Conservation (phyloP, 2,797 vertebrate species). For the Gallirallus australis region DNA sequence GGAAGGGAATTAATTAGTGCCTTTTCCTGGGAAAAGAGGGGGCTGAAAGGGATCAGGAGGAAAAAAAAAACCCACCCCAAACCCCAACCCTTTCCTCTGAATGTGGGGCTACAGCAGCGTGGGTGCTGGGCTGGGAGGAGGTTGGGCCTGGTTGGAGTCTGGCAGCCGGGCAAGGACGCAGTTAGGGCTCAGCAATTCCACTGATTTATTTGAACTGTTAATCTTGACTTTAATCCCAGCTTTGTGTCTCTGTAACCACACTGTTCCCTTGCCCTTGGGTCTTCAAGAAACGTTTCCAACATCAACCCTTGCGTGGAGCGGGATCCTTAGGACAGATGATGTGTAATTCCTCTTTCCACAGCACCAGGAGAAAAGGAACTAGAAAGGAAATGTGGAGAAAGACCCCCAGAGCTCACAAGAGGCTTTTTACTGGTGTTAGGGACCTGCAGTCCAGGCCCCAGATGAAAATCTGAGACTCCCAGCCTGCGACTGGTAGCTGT, state of each 20-base stretch:
- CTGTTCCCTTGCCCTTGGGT: background rate
- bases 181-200: background rate
- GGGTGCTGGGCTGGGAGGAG: background rate
- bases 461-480: background rate
- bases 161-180: background rate
- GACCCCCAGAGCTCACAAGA: background rate
- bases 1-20: constrained; percentile 39
- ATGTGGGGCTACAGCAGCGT: background rate
- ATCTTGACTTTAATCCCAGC: background rate
- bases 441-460: background rate
- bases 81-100: background rate
- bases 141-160: background rate
- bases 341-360: background rate
- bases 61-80: background rate
- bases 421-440: background rate
- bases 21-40: constrained; percentile 59
- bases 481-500: background rate
- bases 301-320: background rate
- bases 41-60: background rate
- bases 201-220: constrained; percentile 5
- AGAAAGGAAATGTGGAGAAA: background rate
- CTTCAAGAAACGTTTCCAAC: background rate
- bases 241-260: background rate
- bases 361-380: background rate
- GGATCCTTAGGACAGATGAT: background rate